Conservation (phyloP, 2,888 invertebrate species). For the Chrysomela aeneicollis region DNA sequence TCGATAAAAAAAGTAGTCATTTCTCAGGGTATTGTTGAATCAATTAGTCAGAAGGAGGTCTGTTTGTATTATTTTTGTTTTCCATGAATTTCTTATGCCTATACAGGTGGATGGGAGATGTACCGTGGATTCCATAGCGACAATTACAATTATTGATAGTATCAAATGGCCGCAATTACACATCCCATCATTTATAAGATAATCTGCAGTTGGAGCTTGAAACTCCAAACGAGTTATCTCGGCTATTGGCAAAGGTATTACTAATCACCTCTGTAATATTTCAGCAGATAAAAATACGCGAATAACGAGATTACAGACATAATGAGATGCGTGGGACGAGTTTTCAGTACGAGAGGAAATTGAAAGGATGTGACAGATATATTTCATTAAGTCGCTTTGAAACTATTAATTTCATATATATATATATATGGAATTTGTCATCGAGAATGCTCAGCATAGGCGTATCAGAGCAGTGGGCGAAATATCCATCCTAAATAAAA, state of each 20-base stretch:
- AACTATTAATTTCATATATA: neutral
- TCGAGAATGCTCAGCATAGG: too few species aligned
- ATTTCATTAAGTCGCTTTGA: neutral
- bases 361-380: neutral
- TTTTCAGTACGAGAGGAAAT: neutral
- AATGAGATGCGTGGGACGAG: neutral
- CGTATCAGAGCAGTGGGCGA: too few species aligned
- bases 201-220: neutral
- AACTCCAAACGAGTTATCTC: neutral
- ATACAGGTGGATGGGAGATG: too few species aligned
- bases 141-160: neutral
- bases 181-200: neutral
- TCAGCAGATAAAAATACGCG: neutral
- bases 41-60: too few species aligned
- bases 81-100: too few species aligned
- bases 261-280: too few species aligned
- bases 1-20: too few species aligned
- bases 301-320: neutral
- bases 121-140: neutral
- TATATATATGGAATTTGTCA: neutral
- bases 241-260: neutral
- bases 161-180: neutral
- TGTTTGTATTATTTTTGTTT: too few species aligned
- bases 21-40: too few species aligned
- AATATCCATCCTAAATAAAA: too few species aligned